These are phyloP conservation scores for Coptodon bakossiorum DNA, from an alignment of 2,113 vertebrate genomes.

Conservation along the genomic window DNA sequence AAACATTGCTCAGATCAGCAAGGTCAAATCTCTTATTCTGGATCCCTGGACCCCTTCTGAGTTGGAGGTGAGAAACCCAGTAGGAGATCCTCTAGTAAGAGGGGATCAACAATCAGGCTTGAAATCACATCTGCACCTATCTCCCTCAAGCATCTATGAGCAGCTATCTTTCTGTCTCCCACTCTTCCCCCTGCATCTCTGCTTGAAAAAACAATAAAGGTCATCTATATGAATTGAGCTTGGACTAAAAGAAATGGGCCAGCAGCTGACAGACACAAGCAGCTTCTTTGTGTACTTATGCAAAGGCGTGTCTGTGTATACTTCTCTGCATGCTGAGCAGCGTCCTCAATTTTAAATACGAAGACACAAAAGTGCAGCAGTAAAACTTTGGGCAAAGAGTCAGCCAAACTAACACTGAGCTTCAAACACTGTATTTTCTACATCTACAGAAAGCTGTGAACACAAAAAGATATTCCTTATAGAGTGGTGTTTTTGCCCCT, in stretches of 20 bases:
- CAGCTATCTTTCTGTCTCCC: neutral
- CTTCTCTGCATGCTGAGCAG: neutral
- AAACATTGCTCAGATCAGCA: slow-evolving; percentile 80
- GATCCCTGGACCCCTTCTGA: slow-evolving; percentile 78
- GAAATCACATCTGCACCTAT: neutral
- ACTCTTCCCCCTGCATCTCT: neutral
- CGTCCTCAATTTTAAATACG: neutral
- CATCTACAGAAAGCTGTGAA: neutral
- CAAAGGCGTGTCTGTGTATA: neutral
- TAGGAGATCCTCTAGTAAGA: neutral
- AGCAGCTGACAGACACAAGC: slow-evolving; percentile 23
- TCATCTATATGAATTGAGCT: slow-evolving; percentile 3
- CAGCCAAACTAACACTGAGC: neutral
- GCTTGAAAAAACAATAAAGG: neutral
- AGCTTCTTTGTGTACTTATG: neutral
- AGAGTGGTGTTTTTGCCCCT: neutral
- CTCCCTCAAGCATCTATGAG: neutral
- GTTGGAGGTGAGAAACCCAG: slow-evolving; percentile 68
- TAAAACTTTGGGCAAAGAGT: neutral
- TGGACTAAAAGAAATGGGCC: slow-evolving; percentile 4
- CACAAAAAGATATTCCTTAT: neutral
- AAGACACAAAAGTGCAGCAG: neutral
- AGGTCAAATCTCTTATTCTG: slow-evolving; percentile 78
- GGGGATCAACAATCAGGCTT: neutral
- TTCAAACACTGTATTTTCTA: neutral